phyloP scores from a whole-genome alignment of 2,113 vertebrate genomes.

The Notarius quadriscutis region DNA sequence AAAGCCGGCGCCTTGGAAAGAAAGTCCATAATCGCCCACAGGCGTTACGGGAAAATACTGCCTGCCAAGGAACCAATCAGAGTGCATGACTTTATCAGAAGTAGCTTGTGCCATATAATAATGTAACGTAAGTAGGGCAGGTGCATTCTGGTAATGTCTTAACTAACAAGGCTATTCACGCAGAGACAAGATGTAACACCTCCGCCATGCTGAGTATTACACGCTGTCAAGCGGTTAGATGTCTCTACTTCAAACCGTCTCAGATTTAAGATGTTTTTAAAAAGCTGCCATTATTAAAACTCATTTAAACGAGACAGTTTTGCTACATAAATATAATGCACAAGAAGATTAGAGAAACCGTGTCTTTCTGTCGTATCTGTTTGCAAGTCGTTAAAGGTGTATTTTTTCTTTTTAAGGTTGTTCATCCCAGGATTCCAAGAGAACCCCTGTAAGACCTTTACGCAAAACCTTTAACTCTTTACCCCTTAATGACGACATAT shows the following conservation, averaged over 20 bases:
- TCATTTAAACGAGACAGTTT: background rate
- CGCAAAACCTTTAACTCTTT: background rate
- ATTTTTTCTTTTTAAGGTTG: background rate
- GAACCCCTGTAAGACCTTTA: background rate
- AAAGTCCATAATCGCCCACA: no score
- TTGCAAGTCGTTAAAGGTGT: background rate
- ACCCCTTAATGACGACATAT: no score
- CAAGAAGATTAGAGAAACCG: no score
- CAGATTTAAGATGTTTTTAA: background rate
- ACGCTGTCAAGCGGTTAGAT: background rate
- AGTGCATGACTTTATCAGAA: no score
- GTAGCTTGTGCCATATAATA: no score
- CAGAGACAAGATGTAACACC: background rate
- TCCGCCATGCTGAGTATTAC: background rate
- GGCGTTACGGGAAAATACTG: no score
- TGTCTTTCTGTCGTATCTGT: no score
- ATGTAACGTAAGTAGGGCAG: background rate
- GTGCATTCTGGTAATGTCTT: background rate
- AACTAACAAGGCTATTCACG: background rate
- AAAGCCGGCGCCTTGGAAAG: no score
- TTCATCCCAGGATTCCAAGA: background rate
- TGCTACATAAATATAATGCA: background rate
- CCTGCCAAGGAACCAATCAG: no score
- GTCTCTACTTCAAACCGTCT: background rate
- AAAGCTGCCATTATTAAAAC: no score